phyloP scores from a whole-genome alignment of 2,888 invertebrate species.

The Eupithecia abbreviata region DNA sequence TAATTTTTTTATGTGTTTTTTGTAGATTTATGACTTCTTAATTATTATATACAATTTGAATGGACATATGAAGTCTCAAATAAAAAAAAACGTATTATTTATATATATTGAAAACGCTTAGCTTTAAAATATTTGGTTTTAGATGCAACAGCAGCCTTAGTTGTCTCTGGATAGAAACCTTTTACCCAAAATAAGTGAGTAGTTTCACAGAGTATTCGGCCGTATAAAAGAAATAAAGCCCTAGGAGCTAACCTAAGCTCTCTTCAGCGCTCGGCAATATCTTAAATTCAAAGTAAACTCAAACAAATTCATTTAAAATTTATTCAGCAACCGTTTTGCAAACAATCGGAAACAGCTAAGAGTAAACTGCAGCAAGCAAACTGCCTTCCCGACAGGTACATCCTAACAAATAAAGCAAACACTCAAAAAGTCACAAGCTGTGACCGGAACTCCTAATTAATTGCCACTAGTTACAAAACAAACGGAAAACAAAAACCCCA shows the following conservation, averaged over 20 bases:
- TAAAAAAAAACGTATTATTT: too few species aligned
- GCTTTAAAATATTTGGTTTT: neutral
- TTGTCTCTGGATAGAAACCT: neutral
- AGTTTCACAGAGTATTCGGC: neutral
- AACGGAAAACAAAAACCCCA: conserved; percentile 45
- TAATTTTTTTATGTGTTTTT: too few species aligned
- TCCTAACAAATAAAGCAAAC: conserved; percentile 1
- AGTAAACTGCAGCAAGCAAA: neutral
- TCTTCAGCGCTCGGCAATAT: neutral
- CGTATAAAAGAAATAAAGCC: neutral
- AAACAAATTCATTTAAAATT: neutral
- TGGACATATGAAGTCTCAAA: too few species aligned
- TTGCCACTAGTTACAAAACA: conserved; percentile 45
- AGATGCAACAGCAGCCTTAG: neutral
- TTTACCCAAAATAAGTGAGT: neutral
- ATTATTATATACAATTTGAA: too few species aligned
- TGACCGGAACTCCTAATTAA: conserved; percentile 44
- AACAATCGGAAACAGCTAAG: conserved; percentile 3
- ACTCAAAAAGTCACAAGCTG: conserved; percentile 25
- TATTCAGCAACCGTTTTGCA: neutral
- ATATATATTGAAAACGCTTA: neutral
- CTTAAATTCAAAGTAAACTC: neutral
- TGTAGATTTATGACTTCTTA: too few species aligned
- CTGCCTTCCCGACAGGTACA: neutral
- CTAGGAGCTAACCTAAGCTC: neutral